Base-by-base conservation (phyloP, 2,888 invertebrate species). In the Xestia sexstrigata region DNA sequence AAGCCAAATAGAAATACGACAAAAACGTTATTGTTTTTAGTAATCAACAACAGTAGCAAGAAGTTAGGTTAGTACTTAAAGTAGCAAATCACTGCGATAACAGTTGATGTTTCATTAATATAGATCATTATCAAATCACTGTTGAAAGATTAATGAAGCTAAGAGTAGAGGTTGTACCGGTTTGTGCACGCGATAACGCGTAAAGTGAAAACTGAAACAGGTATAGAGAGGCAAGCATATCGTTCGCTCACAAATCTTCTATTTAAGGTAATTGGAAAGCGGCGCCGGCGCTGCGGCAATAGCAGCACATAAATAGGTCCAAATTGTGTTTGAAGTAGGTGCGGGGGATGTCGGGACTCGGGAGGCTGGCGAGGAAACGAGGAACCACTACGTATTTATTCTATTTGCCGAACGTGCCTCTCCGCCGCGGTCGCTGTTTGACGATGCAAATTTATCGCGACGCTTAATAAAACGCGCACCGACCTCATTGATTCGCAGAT, bases 341-440 rank as follows among this genome's bases (percentile, higher is more conserved):
- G 92, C 88, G 91, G 89, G 91, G 87, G 90, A 87, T 88, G 88
- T 89, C 87, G 89, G 91, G 89, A 88, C 88, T 88, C 86, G 88
- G 91, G 89, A 88, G 89, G 90, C 87, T 90, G 88, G 87, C 90
- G 90, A 89, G 87, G 89, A 87, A 89, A 89, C 89, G 91, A 91
- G 91, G 91, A 92, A 92, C 87, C 84, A 91, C 92, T 91, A 90
- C 93, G 93, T 95, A 96, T 95, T 96, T 95, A 96, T 95, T 96
- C 94, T 95, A 96, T 96, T 96, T 96, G 94, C 92, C 90, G 96
- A 96, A 96, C 96, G 96, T 96, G 96, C 95, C 91, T 92, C 93
- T 91, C 90, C 91, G 92, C 93, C 92, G 92, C 93, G 93, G 94
- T 89, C 93, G 91, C 94, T 95, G 94, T 95, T 96, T 95, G 95